Evolutionary conservation across 2,888 invertebrate genomes (phyloP), one percentile per base, ranked within the genome.

Genomic region (Oligia latruncula): DNA sequence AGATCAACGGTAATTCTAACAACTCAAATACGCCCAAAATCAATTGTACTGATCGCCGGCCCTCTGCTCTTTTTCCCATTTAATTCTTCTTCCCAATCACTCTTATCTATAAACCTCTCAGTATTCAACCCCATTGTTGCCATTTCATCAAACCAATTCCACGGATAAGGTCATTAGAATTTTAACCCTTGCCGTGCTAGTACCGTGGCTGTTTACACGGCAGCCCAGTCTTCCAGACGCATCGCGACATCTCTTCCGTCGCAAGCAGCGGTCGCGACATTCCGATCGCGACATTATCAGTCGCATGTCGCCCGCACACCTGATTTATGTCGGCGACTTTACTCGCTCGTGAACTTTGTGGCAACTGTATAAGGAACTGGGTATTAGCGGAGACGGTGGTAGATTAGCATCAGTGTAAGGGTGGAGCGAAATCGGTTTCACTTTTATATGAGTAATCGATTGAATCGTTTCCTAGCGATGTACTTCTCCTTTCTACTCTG

Each of bases 241-340:
- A 88, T 80, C 82, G 89, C 88, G 91, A 89, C 89, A 86, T 90
- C 89, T 90, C 90, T 93, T 92, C 92, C 92, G 92, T 87, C 87
- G 90, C 89, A 87, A 85, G 82, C 85, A 71, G 85, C 87, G 88
- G 87, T 88, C 86, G 90, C 91, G 92, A 92, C 93, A 93, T 93
- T 91, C 92, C 92, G 88, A 93, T 92, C 91, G 91, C 90, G 94
- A 94, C 94, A 91, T 88, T 95, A 95, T 95, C 94, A 88, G 86
- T 85, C 90, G 88, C 90, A 87, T 90, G 93, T 93, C 93, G 91
- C 92, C 87, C 91, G 93, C 92, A 90, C 93, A 91, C 92, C 92
- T 92, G 93, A 94, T 94, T 94, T 94, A 94, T 93, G 89, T 83
- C 77, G 82, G 67, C 85, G 73, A 85, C 83, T 82, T 80, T 86